phyloP scores from a whole-genome alignment of 1,140 invertebrate genomes.

The Atta cephalotes region DNA sequence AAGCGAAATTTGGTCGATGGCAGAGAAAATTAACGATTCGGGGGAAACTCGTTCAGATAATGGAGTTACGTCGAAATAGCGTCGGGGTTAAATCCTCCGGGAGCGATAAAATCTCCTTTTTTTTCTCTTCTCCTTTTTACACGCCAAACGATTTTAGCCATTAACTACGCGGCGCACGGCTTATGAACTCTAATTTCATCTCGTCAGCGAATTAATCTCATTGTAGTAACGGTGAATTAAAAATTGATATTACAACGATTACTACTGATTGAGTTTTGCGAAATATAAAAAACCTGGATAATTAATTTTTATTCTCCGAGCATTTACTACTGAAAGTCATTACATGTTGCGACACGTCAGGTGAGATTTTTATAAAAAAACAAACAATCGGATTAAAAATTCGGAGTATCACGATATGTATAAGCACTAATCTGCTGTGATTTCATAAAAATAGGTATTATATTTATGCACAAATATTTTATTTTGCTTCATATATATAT shows the following conservation, averaged over 20 bases:
- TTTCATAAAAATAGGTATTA: background rate
- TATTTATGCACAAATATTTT: background rate
- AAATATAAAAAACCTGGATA: background rate
- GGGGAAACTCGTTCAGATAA: slow-evolving; percentile 68
- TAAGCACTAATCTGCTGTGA: background rate
- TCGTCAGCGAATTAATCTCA: slow-evolving; percentile 65
- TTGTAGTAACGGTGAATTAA: slow-evolving; percentile 57
- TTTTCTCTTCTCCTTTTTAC: slow-evolving; percentile 39
- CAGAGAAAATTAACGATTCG: slow-evolving; percentile 64
- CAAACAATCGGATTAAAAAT: background rate
- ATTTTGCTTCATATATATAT: background rate
- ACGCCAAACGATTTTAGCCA: slow-evolving; percentile 64
- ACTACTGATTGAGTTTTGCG: background rate
- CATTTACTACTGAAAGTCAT: background rate
- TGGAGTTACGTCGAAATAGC: slow-evolving; percentile 73
- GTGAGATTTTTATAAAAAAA: slow-evolving; percentile 14
- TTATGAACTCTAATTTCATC: slow-evolving; percentile 67
- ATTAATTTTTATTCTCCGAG: background rate
- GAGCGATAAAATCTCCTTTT: slow-evolving; percentile 61
- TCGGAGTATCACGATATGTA: background rate
- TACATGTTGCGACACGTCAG: background rate
- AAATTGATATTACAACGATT: slow-evolving; percentile 62
- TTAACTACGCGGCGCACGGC: slow-evolving; percentile 54
- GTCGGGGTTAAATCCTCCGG: slow-evolving; percentile 63
- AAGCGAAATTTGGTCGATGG: slow-evolving; percentile 57